These are phyloP conservation scores for Verasper variegatus DNA, from an alignment of 2,113 vertebrate genomes.

Conservation along the genomic window DNA sequence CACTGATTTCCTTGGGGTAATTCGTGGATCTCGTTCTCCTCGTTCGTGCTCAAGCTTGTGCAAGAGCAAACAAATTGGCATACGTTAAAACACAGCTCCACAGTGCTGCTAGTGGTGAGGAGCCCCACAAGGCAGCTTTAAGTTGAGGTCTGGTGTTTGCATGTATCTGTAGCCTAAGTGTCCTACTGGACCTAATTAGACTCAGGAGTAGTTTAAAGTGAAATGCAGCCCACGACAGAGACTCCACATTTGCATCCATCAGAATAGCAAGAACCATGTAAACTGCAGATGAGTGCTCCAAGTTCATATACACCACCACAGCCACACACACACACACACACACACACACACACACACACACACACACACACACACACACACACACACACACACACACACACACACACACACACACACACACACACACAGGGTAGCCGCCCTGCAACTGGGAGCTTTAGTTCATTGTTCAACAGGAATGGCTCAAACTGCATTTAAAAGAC, in stretches of 20 bases:
- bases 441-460: no score
- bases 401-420: no score
- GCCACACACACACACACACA: slow-evolving; percentile 11
- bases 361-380: no score
- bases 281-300: slow-evolving; percentile 35
- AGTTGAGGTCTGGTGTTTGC: neutral
- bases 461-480: slow-evolving; percentile 56
- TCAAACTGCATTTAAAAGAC: slow-evolving; percentile 33
- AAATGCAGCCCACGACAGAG: slow-evolving; percentile 32
- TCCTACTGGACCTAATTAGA: slow-evolving; percentile 5
- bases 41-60: no score
- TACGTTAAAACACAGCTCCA: no score
- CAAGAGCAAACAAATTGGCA: no score
- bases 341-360: no score
- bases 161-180: neutral
- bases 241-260: slow-evolving; percentile 40
- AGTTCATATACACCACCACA: slow-evolving; percentile 19
- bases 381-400: no score
- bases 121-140: neutral
- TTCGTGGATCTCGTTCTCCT: no score
- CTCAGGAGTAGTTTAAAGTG: slow-evolving; percentile 29
- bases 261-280: slow-evolving; percentile 32
- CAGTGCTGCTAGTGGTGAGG: no score
- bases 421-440: no score
- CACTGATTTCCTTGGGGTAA: no score